These are phyloP conservation scores for Microchrysa polita DNA, from an alignment of 2,888 invertebrate species.

Conservation along the genomic window DNA sequence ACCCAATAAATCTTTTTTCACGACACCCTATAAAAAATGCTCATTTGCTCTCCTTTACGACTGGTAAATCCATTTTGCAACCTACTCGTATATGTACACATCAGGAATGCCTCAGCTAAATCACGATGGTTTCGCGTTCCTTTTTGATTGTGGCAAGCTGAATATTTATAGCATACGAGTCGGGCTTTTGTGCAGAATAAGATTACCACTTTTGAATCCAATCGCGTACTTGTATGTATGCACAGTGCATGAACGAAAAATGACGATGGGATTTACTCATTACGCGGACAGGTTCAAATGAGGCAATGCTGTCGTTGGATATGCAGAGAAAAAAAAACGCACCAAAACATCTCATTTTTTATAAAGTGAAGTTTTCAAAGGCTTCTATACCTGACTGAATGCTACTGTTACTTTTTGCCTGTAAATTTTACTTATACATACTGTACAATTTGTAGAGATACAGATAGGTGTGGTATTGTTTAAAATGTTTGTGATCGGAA, in stretches of 20 bases:
- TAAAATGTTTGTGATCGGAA: constrained; percentile 28
- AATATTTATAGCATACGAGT: not conserved
- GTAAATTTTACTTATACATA: not conserved
- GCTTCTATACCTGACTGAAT: not conserved
- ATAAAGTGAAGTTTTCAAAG: no score
- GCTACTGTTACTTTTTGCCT: constrained; percentile 19
- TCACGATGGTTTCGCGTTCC: not conserved
- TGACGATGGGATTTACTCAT: constrained; percentile 1
- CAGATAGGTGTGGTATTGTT: constrained; percentile 23
- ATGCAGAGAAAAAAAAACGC: not conserved
- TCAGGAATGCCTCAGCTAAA: not conserved
- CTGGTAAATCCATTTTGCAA: not conserved
- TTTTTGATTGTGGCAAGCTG: no score
- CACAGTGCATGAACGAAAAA: not conserved
- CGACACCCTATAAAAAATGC: constrained; percentile 3
- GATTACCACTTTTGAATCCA: constrained; percentile 18
- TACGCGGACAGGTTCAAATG: constrained; percentile 38
- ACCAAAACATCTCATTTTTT: not conserved
- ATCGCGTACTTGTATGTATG: constrained; percentile 27
- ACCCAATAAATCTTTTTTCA: not conserved
- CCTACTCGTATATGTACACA: no score
- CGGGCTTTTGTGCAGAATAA: not conserved
- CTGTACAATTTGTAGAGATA: no score
- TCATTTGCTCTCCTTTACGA: constrained; percentile 3
- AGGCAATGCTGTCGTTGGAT: not conserved